Evolutionary conservation across 2,888 invertebrate genomes (phyloP), one percentile per base, ranked within the genome.

Genomic region (Orchesellides sinensis): DNA sequence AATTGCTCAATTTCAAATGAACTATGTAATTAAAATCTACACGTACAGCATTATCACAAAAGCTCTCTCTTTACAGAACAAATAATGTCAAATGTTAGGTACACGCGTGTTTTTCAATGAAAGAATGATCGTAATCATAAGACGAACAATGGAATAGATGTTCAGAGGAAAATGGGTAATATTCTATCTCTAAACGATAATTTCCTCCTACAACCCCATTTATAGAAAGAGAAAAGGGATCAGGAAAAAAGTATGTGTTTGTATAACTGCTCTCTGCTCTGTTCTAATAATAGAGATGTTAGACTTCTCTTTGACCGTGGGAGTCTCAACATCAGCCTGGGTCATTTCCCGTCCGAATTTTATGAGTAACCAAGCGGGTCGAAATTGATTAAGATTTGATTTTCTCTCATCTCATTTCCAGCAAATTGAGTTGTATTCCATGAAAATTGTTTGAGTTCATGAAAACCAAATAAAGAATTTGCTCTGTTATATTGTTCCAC

Each of bases 311-410:
- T 83, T 29, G 78, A 86, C 85, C 88, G 88, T 88, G 88, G 87
- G 88, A 88, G 75, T 84, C 79, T 79, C 83, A 83, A 83, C 87
- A 87, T 85, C 87, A 81, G 87, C 85, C 72, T 86, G 85, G 87
- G 86, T 86, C 86, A 88, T 88, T 88, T 83, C 72, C n/a, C 65
- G 77, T 70, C 81, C 68, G 65, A 85, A 84, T 87, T 87, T 88
- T 87, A 87, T 87, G 88, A 85, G 82, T 80, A 84, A 73, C 47
- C 73, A 72, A 84, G 70, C 85, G 74, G 66, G 77, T 79, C 69
- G 70, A 86, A 87, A 88, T 88, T 88, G 88, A 88, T 87, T 88
- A 86, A 86, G 84, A 86, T 88, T 86, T 87, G 87, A 87, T 87
- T 87, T 80, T 80, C 73, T 79, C 83, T 83, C 85, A 78, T 79